Evolutionary conservation across 2,113 vertebrate genomes (phyloP).

Genomic region (Chaenogobius annularis): DNA sequence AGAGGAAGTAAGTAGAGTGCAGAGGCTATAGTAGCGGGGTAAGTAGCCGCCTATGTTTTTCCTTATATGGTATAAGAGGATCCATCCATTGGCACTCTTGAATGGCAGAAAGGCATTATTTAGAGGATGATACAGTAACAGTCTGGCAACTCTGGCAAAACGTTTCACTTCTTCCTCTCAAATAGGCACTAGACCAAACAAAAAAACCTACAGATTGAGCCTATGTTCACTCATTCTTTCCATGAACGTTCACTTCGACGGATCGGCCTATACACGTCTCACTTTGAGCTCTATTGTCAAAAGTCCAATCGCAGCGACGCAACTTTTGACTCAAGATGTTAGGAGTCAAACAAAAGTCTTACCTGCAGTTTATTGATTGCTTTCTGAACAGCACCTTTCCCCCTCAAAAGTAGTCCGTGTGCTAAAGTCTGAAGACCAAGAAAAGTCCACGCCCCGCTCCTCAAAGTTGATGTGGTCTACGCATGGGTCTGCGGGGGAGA

Average conservation of each 20-base stretch:
- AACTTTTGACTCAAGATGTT: neutral
- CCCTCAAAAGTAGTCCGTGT: slow-evolving; percentile 41
- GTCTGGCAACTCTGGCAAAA: neutral
- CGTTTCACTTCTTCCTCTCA: neutral
- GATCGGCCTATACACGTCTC: slow-evolving; percentile 33
- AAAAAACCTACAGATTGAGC: neutral
- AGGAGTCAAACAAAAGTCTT: slow-evolving; percentile 15
- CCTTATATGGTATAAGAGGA: neutral
- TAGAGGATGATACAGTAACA: neutral
- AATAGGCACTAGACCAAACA: neutral
- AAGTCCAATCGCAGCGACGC: slow-evolving; percentile 28
- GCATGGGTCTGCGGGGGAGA: slow-evolving; percentile 12
- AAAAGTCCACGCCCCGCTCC: slow-evolving; percentile 69
- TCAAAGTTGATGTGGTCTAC: slow-evolving; percentile 40
- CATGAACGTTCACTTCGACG: slow-evolving; percentile 19
- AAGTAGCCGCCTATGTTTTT: neutral
- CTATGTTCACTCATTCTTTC: slow-evolving; percentile 28
- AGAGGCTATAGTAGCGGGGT: neutral
- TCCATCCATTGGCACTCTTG: neutral
- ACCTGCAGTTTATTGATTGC: slow-evolving; percentile 36
- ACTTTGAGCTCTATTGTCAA: slow-evolving; percentile 40
- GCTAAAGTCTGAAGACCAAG: slow-evolving; percentile 20
- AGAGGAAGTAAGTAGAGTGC: neutral
- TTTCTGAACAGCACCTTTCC: slow-evolving; percentile 10
- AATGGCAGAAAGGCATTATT: neutral